Evolutionary conservation across 2,797 vertebrate species (phyloP).

Genomic region (Tinamus major): DNA sequence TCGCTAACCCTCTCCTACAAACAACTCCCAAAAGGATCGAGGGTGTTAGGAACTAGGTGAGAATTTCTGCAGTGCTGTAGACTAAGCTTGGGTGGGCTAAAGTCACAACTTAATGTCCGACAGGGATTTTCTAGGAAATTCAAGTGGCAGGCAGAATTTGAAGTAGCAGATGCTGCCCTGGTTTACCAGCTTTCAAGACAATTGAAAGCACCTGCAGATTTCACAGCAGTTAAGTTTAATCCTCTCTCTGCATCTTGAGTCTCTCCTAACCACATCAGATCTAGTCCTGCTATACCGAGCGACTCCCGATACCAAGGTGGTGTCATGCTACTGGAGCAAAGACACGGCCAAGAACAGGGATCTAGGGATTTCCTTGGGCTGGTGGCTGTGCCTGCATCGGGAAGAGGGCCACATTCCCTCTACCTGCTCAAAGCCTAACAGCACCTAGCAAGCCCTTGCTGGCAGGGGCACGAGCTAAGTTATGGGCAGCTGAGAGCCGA

Average conservation of each 20-base stretch:
- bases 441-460: not conserved
- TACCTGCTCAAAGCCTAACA: not conserved
- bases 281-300: not conserved
- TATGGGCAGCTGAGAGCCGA: not conserved
- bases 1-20: not conserved
- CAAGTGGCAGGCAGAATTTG: not conserved
- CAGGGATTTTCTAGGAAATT: not conserved
- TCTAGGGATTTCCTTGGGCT: not conserved
- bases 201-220: not conserved
- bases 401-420: not conserved
- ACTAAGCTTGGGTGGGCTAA: not conserved
- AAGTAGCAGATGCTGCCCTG: not conserved
- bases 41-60: not conserved
- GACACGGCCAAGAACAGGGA: rapidly evolving
- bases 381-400: not conserved
- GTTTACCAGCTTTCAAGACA: not conserved
- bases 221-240: not conserved
- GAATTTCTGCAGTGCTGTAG: not conserved
- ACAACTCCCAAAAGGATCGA: not conserved
- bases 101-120: not conserved
- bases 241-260: not conserved
- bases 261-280: not conserved
- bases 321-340: not conserved
- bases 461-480: not conserved
- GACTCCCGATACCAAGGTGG: not conserved